Evolutionary conservation across 2,888 invertebrate genomes (phyloP), one percentile per base, ranked within the genome.

Genomic region (Dicyrtoma fusca): DNA sequence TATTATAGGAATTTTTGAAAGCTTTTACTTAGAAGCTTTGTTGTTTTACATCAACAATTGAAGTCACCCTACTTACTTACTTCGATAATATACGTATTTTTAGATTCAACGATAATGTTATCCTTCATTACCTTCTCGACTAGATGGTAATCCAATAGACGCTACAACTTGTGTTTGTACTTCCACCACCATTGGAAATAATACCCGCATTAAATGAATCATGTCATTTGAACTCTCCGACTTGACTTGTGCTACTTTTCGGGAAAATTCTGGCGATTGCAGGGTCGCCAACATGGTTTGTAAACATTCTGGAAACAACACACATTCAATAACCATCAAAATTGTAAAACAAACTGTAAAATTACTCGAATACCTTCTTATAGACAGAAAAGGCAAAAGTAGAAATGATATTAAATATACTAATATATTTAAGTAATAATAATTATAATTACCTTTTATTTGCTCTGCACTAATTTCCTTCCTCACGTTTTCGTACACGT

Each of bases 401-500:
- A n/a, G n/a, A n/a, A n/a, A n/a, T n/a, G n/a, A n/a, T n/a, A n/a
- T 34, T 34, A 34, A 8, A 5, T 34, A 34, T 8, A 34, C 4
- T 5, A 34, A 5, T 34, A 34, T 34, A 34, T 34, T 34, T 34
- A 34, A 34, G 3, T 49, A 49, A 49, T 19, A 49, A 5, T 19
- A 19, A 19, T n/a, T 49, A 57, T 57, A n/a, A n/a, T n/a, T 65
- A 76, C 76, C 74, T 72, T 72, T 75, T 11, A 76, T 66, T 26
- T 70, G 71, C 45, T 75, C 72, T 11, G 73, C 47, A 42, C 65
- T 73, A 21, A 75, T 59, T 44, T 76, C 75, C 49, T 74, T 75
- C 59, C 57, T 73, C 14, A 76, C 75, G 55, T 76, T 76, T 70
- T 76, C 76, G 71, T 76, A 76, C 11, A 76, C 70, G 63, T 75